Conservation (phyloP, 1,140 invertebrate species). For the Samia ricini region DNA sequence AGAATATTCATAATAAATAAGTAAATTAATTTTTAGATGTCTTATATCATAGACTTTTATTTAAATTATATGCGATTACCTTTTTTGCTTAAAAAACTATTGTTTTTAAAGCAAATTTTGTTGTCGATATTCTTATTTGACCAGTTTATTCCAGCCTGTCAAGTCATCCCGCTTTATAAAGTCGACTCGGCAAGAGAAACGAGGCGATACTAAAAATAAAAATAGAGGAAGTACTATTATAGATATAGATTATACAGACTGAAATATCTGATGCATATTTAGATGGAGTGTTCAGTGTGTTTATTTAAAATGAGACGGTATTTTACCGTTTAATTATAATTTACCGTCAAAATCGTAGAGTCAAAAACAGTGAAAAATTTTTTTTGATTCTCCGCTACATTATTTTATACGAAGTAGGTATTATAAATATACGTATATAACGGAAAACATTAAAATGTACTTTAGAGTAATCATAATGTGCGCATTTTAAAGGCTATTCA, state of each 20-base stretch:
- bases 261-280: constrained; percentile 39
- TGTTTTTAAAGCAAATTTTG: not conserved
- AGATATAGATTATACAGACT: constrained; percentile 52
- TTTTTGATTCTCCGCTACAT: not conserved
- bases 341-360: not conserved
- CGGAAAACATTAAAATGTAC: not conserved
- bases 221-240: constrained; percentile 47
- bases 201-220: constrained; percentile 50
- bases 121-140: not conserved
- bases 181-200: constrained; percentile 44
- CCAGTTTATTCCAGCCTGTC: constrained; percentile 31
- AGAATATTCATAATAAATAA: not conserved
- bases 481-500: not conserved
- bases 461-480: no score
- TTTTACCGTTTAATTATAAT: not conserved
- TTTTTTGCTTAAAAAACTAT: not conserved
- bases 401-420: no score
- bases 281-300: constrained; percentile 1
- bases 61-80: not conserved
- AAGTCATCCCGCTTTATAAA: constrained; percentile 26
- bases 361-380: not conserved
- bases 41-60: not conserved
- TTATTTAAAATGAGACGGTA: constrained; percentile 1
- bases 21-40: not conserved
- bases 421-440: not conserved